Percentiles rank a stretch among this genome's conserved stretches.
Evolutionary conservation across 2,797 vertebrate species (phyloP).

Genomic region (Aselliscus stoliczkanus): DNA sequence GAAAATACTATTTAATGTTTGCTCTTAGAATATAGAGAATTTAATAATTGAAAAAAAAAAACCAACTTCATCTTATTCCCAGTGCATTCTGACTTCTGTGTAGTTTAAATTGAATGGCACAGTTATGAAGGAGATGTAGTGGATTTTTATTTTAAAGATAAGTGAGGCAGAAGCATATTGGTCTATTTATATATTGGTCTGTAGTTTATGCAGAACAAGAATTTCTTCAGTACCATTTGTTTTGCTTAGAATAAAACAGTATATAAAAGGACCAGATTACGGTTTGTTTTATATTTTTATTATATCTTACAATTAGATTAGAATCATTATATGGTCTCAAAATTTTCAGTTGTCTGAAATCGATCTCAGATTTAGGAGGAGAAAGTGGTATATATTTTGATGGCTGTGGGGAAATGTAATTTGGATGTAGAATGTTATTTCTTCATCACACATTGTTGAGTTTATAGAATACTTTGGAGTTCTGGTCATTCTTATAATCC

Average conservation of each 20-base stretch:
- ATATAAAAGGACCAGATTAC: neutral
- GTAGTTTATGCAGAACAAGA: neutral
- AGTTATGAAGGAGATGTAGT: neutral
- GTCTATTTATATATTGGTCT: constrained; percentile 9
- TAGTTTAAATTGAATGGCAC: neutral
- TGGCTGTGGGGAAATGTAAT: neutral
- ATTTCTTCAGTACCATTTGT: constrained; percentile 8
- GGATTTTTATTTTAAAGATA: neutral
- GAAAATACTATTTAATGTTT: neutral
- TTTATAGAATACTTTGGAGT: neutral
- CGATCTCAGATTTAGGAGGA: constrained; percentile 2
- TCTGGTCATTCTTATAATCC: neutral
- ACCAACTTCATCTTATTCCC: neutral
- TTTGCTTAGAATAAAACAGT: constrained; percentile 36
- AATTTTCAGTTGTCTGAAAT: constrained; percentile 37
- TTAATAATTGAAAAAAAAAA: neutral
- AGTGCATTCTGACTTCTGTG: neutral
- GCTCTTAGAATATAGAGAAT: neutral
- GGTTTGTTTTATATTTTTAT: neutral
- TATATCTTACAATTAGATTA: neutral
- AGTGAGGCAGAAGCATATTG: neutral
- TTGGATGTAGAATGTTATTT: constrained; percentile 9
- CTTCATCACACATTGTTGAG: neutral
- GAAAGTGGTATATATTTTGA: neutral
- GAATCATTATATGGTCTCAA: constrained; percentile 3